Evolutionary conservation across 1,140 invertebrate species (phyloP).

Genomic region (Drosophila orena): DNA sequence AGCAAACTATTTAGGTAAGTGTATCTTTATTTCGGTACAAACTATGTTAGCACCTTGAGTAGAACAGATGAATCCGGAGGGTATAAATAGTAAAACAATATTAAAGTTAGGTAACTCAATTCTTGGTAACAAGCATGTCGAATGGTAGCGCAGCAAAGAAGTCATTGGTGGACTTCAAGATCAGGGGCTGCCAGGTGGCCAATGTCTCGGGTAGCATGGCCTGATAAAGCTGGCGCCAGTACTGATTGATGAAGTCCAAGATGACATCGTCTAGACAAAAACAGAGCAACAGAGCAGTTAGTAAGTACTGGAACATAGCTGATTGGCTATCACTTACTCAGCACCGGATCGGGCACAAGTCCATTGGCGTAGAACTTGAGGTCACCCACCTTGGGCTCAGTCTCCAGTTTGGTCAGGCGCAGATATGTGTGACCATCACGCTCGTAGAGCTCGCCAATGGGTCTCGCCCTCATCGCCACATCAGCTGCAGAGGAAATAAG

Average conservation of each 20-base stretch:
- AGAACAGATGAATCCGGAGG: constrained; percentile 16
- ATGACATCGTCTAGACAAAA: constrained; percentile 67
- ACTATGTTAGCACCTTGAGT: constrained; percentile 63
- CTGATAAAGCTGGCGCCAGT: constrained; percentile 76
- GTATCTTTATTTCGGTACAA: constrained; percentile 52
- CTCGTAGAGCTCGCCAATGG: constrained; percentile 72
- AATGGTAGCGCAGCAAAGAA: constrained; percentile 77
- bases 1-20: background rate
- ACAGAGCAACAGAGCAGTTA: background rate
- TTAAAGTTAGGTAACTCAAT: constrained; percentile 15
- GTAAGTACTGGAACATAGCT: no score
- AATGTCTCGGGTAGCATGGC: constrained; percentile 73
- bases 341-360: constrained; percentile 74
- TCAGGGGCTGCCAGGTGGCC: constrained; percentile 68
- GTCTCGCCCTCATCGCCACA: constrained; percentile 59
- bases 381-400: constrained; percentile 74
- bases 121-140: constrained; percentile 65
- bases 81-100: constrained; percentile 20
- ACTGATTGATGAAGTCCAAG: constrained; percentile 82
- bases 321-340: constrained; percentile 60
- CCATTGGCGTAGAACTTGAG: constrained; percentile 77
- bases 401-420: constrained; percentile 69
- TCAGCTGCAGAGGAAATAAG: constrained; percentile 41
- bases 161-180: constrained; percentile 67
- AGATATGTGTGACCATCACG: constrained; percentile 77